A percentile compares a stretch with the other conserved stretches of the same genome.
Conservation (phyloP, 2,888 invertebrate species). For the Phoronis australis region DNA sequence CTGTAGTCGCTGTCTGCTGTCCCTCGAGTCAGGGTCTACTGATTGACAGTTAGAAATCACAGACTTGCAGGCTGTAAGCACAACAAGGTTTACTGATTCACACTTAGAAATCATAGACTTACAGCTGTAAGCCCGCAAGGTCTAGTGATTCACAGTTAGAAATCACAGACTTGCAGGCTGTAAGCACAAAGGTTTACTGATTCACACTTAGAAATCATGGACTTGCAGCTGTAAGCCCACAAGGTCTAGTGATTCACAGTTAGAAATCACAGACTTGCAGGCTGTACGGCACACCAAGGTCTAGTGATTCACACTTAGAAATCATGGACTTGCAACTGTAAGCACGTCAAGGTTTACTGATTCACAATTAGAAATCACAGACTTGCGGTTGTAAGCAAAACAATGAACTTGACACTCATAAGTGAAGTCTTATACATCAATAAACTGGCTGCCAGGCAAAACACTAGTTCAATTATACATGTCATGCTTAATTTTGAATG, state of each 20-base stretch:
- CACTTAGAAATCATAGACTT: neutral
- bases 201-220: neutral
- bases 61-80: slow-evolving; percentile 67
- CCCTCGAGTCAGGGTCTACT: slow-evolving; percentile 79
- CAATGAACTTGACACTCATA: neutral
- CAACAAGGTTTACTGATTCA: neutral
- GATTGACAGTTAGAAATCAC: slow-evolving; percentile 81
- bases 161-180: slow-evolving; percentile 79
- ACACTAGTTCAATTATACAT: too few species aligned
- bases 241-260: slow-evolving; percentile 83
- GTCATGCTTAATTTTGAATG: too few species aligned
- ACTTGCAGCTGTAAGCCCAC: slow-evolving; percentile 43
- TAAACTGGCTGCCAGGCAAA: too few species aligned
- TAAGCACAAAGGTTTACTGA: neutral
- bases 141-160: slow-evolving; percentile 80
- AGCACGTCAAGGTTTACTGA: slow-evolving; percentile 69
- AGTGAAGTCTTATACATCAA: too few species aligned
- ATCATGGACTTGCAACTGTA: neutral
- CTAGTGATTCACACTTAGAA: neutral
- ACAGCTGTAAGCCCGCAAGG: slow-evolving; percentile 59
- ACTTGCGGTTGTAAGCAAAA: slow-evolving; percentile 63
- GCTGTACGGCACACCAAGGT: slow-evolving; percentile 56
- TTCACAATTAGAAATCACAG: slow-evolving; percentile 80
- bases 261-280: slow-evolving; percentile 75
- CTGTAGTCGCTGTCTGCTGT: slow-evolving; percentile 69